Evolutionary conservation across 1,140 invertebrate species (phyloP).

Genomic region (Heliconius congener): DNA sequence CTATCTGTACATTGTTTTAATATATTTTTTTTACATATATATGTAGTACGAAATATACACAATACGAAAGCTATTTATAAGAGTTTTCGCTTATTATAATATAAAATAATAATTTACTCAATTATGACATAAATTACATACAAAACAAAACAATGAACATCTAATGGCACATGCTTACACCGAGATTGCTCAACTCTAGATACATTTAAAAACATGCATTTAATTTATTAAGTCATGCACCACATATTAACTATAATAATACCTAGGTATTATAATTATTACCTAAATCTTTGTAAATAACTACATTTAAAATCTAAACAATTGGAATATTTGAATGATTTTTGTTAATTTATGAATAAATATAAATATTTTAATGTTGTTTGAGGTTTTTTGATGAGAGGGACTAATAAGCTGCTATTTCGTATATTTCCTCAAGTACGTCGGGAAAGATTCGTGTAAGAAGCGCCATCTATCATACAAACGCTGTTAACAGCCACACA

Average conservation of each 20-base stretch:
- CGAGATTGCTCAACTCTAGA: neutral
- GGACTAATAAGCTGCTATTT: neutral
- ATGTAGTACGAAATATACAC: neutral
- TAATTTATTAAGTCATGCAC: slow-evolving; percentile 18
- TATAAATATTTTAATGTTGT: neutral
- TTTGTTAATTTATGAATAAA: slow-evolving; percentile 1
- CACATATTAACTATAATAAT: neutral
- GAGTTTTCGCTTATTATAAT: neutral
- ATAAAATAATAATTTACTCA: neutral
- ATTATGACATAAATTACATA: neutral
- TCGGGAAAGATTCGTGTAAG: neutral
- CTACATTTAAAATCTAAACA: neutral
- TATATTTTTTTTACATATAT: neutral
- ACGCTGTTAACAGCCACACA: slow-evolving; percentile 57
- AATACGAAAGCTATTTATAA: neutral
- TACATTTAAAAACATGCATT: slow-evolving; percentile 6
- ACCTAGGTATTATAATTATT: neutral
- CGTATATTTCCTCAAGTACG: neutral
- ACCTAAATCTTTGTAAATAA: neutral
- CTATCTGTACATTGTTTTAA: neutral
- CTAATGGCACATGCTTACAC: slow-evolving; percentile 27
- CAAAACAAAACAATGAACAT: slow-evolving; percentile 13
- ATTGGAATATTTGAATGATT: neutral
- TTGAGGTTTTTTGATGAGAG: neutral
- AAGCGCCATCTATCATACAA: slow-evolving; percentile 59